Percentiles rank a stretch among this genome's conserved stretches.
phyloP scores from a whole-genome alignment of 1,140 invertebrate genomes.

The Atta colombica region DNA sequence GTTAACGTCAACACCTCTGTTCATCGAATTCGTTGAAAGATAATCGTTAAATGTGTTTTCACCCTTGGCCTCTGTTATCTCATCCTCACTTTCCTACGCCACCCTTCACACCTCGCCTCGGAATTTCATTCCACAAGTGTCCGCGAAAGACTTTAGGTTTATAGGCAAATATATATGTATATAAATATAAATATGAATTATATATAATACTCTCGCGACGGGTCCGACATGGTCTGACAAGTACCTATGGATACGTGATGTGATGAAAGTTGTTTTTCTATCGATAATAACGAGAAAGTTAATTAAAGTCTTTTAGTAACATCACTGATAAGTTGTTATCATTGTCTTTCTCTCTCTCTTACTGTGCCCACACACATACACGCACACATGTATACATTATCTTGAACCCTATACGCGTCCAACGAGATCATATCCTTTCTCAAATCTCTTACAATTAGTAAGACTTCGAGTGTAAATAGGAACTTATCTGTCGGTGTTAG shows the following conservation, averaged over 20 bases:
- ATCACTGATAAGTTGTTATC: slow-evolving; percentile 74
- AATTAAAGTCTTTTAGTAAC: slow-evolving; percentile 81
- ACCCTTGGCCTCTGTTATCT: slow-evolving; percentile 33
- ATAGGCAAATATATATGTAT: slow-evolving; percentile 61
- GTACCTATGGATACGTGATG: slow-evolving; percentile 80
- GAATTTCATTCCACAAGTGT: slow-evolving; percentile 26
- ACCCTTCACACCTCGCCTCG: not conserved
- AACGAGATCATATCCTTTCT: slow-evolving; percentile 39
- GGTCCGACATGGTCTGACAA: slow-evolving; percentile 71
- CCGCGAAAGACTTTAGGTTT: slow-evolving; percentile 58
- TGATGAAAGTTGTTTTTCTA: slow-evolving; percentile 83
- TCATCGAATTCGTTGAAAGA: slow-evolving; percentile 35
- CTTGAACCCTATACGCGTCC: slow-evolving; percentile 28
- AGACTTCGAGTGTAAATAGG: slow-evolving; percentile 19
- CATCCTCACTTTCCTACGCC: not conserved
- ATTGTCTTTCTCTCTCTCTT: slow-evolving; percentile 62
- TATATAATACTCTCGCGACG: slow-evolving; percentile 67
- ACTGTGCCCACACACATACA: slow-evolving; percentile 17
- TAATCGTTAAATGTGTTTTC: slow-evolving; percentile 61
- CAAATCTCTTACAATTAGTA: not conserved
- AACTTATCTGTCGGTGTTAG: slow-evolving; percentile 47
- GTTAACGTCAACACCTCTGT: slow-evolving; percentile 57
- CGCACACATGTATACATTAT: slow-evolving; percentile 1
- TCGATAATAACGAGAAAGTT: slow-evolving; percentile 75
- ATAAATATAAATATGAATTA: slow-evolving; percentile 60